Percentiles rank a stretch among this genome's conserved stretches.
phyloP scores from a whole-genome alignment of 2,113 vertebrate species.

The Poecile atricapillus region DNA sequence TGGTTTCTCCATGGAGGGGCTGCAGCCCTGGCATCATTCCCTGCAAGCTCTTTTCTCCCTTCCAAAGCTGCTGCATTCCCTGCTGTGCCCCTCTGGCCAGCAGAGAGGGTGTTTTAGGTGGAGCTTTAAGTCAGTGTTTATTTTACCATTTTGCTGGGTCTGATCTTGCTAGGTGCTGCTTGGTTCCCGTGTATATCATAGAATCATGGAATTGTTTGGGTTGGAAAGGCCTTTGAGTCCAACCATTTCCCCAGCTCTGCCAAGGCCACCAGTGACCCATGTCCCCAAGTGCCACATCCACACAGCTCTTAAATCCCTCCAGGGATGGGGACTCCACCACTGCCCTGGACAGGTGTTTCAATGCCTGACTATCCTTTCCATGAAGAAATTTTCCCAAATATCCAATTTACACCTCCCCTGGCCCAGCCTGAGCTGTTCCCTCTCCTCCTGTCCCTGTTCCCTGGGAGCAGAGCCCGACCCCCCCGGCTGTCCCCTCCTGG shows the following conservation, averaged over 20 bases:
- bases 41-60: background rate
- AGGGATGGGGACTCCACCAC: background rate
- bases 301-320: fast-evolving
- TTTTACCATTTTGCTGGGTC: background rate
- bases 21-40: fast-evolving
- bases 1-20: background rate
- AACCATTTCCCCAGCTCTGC: background rate
- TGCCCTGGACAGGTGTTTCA: background rate
- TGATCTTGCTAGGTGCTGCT: background rate
- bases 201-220: background rate
- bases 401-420: fast-evolving
- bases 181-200: fast-evolving
- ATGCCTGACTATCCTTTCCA: fast-evolving
- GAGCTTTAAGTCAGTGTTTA: background rate
- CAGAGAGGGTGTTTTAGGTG: background rate
- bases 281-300: background rate
- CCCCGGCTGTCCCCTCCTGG: background rate
- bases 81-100: background rate
- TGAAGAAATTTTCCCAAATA: background rate
- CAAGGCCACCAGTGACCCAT: background rate
- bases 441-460: background rate
- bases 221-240: background rate
- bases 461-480: background rate
- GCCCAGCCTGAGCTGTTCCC: fast-evolving
- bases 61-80: background rate